These are phyloP conservation scores for Zhuqinia jingwanae DNA, from an alignment of 2,888 invertebrate species.

Conservation along the genomic window DNA sequence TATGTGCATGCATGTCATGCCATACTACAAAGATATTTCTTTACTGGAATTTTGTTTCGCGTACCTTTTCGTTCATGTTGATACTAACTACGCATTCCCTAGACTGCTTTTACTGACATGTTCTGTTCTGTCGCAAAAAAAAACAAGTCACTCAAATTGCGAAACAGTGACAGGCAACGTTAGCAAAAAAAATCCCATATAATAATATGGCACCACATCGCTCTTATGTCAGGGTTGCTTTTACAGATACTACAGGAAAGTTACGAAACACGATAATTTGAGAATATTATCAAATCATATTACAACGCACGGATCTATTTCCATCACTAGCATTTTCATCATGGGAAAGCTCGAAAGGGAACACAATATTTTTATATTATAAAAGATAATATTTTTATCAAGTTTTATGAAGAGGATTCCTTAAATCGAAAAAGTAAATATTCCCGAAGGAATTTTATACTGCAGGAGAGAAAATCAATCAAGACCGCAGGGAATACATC, in stretches of 20 bases:
- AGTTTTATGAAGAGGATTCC: too few species aligned
- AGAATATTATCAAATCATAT: slow-evolving; percentile 28
- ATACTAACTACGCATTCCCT: too few species aligned
- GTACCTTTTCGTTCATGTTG: neutral
- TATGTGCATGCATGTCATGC: neutral
- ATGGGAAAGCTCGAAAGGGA: too few species aligned
- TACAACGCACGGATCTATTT: too few species aligned
- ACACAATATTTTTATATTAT: too few species aligned
- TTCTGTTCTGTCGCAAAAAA: neutral
- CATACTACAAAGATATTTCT: neutral
- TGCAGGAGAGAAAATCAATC: too few species aligned
- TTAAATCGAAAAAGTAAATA: too few species aligned
- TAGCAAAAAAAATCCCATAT: slow-evolving; percentile 15
- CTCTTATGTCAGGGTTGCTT: neutral
- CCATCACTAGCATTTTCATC: too few species aligned
- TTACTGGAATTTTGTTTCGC: neutral
- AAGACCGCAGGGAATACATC: too few species aligned
- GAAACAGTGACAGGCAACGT: slow-evolving; percentile 16
- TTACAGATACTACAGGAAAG: neutral
- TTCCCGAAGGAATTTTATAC: too few species aligned
- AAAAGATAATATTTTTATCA: too few species aligned
- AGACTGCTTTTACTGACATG: neutral
- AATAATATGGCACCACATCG: neutral
- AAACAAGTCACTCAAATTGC: slow-evolving; percentile 23
- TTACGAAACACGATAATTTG: slow-evolving; percentile 23